Conservation (phyloP, 53 echinoderm and acorn worm species). For the Luidia sarsii region DNA sequence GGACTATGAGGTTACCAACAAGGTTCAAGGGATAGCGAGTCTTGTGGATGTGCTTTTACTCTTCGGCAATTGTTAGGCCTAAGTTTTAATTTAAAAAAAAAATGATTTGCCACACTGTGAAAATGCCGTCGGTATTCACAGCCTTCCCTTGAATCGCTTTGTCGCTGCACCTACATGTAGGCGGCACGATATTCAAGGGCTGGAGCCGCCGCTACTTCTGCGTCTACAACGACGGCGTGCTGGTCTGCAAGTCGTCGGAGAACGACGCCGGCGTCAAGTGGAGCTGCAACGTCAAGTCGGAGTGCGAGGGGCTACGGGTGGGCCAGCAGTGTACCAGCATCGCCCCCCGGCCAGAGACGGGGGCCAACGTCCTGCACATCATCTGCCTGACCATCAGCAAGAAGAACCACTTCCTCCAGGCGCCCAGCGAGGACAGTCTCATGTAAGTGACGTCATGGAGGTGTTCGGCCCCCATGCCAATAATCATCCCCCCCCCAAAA, state of each 20-base stretch:
- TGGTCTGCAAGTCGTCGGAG: slow-evolving; percentile 59
- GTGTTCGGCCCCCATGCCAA: no score
- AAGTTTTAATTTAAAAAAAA: no score
- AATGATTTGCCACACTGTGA: no score
- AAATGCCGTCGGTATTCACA: no score
- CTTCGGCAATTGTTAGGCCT: no score
- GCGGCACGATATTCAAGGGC: slow-evolving; percentile 58
- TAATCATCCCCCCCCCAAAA: no score
- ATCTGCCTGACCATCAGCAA: slow-evolving; percentile 66
- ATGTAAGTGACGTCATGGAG: slow-evolving; percentile 75
- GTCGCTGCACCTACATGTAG: slow-evolving; percentile 11
- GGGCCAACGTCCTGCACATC: slow-evolving; percentile 57
- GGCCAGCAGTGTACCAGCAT: slow-evolving; percentile 67
- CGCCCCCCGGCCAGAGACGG: slow-evolving; percentile 61
- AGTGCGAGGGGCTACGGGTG: slow-evolving; percentile 69
- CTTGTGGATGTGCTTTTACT: no score
- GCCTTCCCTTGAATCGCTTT: no score
- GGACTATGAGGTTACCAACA: no score
- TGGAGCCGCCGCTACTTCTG: slow-evolving; percentile 68
- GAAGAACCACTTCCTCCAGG: slow-evolving; percentile 68
- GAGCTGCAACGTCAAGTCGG: slow-evolving; percentile 59
- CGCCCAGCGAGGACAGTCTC: slow-evolving; percentile 60
- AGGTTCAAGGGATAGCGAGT: no score
- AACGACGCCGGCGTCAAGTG: slow-evolving; percentile 37
- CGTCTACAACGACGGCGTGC: slow-evolving; percentile 71